Percentiles rank a stretch among this genome's conserved stretches.
Conservation (phyloP, 2,797 vertebrate genomes). For the Leptodactylus fallax region DNA sequence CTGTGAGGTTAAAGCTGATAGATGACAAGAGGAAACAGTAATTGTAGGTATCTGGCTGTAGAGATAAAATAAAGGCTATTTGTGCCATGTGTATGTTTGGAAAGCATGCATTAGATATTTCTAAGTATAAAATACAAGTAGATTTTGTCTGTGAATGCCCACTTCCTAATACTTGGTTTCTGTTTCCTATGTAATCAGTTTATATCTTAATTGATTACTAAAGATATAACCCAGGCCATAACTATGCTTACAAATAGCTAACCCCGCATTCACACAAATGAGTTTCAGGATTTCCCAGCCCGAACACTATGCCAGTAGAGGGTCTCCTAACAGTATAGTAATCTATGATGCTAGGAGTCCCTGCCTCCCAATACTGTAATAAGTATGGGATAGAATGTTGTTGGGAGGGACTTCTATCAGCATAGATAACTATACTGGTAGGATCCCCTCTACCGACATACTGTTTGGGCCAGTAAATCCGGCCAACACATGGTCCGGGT, state of each 20-base stretch:
- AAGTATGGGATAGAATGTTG: no score
- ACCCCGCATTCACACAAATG: no score
- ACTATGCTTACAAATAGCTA: neutral
- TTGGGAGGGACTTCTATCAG: no score
- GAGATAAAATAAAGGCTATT: slow-evolving; percentile 33
- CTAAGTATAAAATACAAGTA: neutral
- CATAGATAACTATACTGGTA: no score
- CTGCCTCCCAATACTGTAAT: no score
- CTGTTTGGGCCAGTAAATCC: no score
- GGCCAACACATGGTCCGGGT: no score
- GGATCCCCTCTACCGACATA: no score
- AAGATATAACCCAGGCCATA: neutral
- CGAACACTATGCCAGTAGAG: no score
- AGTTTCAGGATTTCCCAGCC: no score
- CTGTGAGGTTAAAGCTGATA: slow-evolving; percentile 33
- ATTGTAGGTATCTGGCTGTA: slow-evolving; percentile 40
- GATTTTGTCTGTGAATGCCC: neutral
- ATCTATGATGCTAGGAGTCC: no score
- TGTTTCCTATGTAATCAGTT: neutral
- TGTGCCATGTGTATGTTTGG: neutral
- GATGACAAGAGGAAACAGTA: slow-evolving; percentile 38
- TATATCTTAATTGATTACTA: neutral
- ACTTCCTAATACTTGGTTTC: neutral
- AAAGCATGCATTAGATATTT: neutral
- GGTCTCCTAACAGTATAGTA: no score